Evolutionary conservation across 2,888 invertebrate genomes (phyloP).

Genomic region (Acrocera orbiculus): DNA sequence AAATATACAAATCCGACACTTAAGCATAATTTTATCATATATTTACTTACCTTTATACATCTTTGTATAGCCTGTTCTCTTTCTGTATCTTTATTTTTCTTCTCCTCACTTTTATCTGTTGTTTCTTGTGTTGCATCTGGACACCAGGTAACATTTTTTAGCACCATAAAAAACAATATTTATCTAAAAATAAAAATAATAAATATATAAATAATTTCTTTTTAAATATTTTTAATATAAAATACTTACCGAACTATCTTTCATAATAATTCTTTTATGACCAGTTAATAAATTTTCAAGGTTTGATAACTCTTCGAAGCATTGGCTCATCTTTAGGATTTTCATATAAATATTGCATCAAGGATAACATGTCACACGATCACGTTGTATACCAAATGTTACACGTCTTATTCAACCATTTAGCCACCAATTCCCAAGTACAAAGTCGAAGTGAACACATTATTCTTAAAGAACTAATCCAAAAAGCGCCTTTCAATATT

Average conservation of each 20-base stretch:
- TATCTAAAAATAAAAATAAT: constrained; percentile 19
- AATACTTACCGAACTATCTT: constrained; percentile 75
- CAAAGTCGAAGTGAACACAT: constrained; percentile 93
- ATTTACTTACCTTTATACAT: not conserved
- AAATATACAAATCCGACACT: too few relatives aligned
- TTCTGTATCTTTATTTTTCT: constrained; percentile 50
- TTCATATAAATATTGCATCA: constrained; percentile 92
- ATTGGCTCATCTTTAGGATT: constrained; percentile 88
- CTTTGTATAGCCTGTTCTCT: constrained; percentile 28
- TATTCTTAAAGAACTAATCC: constrained; percentile 95
- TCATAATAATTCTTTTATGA: constrained; percentile 94
- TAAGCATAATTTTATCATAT: not conserved
- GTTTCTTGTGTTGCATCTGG: constrained; percentile 24
- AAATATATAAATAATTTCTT: not conserved
- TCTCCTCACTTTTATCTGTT: constrained; percentile 39
- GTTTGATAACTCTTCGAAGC: constrained; percentile 78
- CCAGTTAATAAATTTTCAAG: constrained; percentile 74
- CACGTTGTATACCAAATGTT: constrained; percentile 72
- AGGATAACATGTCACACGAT: constrained; percentile 92
- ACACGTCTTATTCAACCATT: constrained; percentile 94
- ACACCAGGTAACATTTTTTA: constrained; percentile 91
- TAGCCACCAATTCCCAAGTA: constrained; percentile 94
- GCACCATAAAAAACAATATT: constrained; percentile 99
- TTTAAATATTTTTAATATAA: not conserved
- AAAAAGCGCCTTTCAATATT: constrained; percentile 98